Conservation (phyloP, 2,113 vertebrate genomes). For the Podarcis cretensis region DNA sequence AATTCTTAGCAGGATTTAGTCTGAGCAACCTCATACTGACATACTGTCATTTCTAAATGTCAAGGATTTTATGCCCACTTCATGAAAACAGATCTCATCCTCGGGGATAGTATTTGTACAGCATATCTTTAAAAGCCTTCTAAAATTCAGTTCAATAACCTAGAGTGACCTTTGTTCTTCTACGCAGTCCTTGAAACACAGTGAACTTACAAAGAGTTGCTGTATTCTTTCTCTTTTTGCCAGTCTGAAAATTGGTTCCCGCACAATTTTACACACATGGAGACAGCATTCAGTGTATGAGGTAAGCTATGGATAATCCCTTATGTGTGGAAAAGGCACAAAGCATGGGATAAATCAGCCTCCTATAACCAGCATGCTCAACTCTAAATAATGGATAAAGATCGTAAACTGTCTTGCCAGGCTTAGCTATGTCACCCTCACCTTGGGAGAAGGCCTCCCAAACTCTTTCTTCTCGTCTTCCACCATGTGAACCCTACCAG, state of each 20-base stretch:
- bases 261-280: not conserved
- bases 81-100: constrained; percentile 54
- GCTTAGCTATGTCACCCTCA: not conserved
- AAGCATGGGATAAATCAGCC: not conserved
- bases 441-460: not conserved
- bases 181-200: not conserved
- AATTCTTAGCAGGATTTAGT: constrained; percentile 58
- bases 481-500: no score
- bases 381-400: no score
- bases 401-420: no score
- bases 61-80: constrained; percentile 57
- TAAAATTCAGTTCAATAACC: constrained; percentile 25
- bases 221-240: not conserved
- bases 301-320: no score
- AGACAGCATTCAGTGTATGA: not conserved
- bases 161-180: not conserved
- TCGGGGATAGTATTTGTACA: constrained; percentile 51
- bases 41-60: constrained; percentile 66
- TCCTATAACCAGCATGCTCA: not conserved
- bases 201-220: not conserved
- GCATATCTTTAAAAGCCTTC: constrained; percentile 52
- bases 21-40: constrained; percentile 50
- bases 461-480: no score
- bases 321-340: not conserved
- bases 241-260: not conserved